A percentile compares a stretch with the other conserved stretches of the same genome.
phyloP scores from a whole-genome alignment of 2,797 vertebrate species.

The Phalanger gymnotis region DNA sequence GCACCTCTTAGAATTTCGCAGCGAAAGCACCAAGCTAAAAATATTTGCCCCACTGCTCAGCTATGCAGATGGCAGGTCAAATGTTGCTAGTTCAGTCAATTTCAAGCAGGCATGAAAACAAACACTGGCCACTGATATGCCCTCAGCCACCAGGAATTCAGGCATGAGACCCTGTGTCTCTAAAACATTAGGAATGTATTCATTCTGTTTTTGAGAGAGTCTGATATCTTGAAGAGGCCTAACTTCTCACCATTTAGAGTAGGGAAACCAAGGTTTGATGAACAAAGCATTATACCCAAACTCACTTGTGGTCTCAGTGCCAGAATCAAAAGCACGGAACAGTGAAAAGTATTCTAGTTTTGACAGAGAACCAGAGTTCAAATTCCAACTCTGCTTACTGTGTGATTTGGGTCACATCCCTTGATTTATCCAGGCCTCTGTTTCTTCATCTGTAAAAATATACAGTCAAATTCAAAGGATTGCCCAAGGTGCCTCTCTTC shows the following conservation, averaged over 20 bases:
- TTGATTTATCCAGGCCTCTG: not conserved
- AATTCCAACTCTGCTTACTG: not conserved
- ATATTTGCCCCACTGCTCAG: not conserved
- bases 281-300: not conserved
- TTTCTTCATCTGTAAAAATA: not conserved
- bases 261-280: not conserved
- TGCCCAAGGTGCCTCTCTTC: not conserved
- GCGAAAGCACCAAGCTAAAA: constrained; percentile 50
- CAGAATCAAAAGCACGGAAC: not conserved
- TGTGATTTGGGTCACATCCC: not conserved
- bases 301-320: not conserved
- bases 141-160: not conserved
- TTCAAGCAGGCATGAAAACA: constrained; percentile 32
- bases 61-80: constrained; percentile 13
- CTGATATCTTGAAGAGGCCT: not conserved
- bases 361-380: not conserved
- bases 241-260: not conserved
- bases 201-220: constrained; percentile 38
- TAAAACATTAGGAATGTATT: not conserved
- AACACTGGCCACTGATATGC: not conserved
- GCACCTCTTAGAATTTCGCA: constrained; percentile 41
- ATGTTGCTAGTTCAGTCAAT: not conserved
- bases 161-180: not conserved
- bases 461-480: not conserved
- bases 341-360: not conserved